Evolutionary conservation across 2,113 vertebrate genomes (phyloP).

Genomic region (Cyanocitta stelleri): DNA sequence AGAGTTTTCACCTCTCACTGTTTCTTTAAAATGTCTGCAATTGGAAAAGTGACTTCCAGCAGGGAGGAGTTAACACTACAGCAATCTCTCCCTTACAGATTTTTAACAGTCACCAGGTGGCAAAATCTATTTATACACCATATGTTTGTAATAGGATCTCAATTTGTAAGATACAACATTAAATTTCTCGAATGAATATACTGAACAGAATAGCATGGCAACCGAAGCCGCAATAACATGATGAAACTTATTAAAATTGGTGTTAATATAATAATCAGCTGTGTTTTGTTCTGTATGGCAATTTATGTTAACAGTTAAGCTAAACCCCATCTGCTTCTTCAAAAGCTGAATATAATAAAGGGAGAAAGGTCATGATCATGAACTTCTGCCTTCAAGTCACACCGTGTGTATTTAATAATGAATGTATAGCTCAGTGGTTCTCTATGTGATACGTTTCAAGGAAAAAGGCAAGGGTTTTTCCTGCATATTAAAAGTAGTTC

Average conservation of each 20-base stretch:
- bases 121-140: slow-evolving; percentile 61
- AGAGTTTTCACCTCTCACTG: slow-evolving; percentile 11
- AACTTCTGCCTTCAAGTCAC: slow-evolving; percentile 40
- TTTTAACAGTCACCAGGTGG: slow-evolving; percentile 60
- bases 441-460: neutral
- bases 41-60: slow-evolving; percentile 52
- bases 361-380: slow-evolving; percentile 40
- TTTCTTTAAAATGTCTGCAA: slow-evolving; percentile 21
- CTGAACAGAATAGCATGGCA: slow-evolving; percentile 62
- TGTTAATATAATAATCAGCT: slow-evolving; percentile 78
- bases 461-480: slow-evolving; percentile 7
- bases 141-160: slow-evolving; percentile 59
- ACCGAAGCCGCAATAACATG: slow-evolving; percentile 63
- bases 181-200: slow-evolving; percentile 61
- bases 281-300: slow-evolving; percentile 75
- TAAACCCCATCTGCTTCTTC: slow-evolving; percentile 75
- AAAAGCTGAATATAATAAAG: slow-evolving; percentile 42
- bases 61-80: slow-evolving; percentile 43
- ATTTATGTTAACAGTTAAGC: slow-evolving; percentile 75
- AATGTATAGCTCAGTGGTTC: slow-evolving; percentile 11
- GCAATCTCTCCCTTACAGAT: slow-evolving; percentile 36
- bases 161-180: slow-evolving; percentile 48
- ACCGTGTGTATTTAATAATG: neutral
- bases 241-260: slow-evolving; percentile 69
- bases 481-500: neutral